These are phyloP conservation scores for Lacerta agilis DNA, from an alignment of 2,797 vertebrate species.

Conservation along the genomic window DNA sequence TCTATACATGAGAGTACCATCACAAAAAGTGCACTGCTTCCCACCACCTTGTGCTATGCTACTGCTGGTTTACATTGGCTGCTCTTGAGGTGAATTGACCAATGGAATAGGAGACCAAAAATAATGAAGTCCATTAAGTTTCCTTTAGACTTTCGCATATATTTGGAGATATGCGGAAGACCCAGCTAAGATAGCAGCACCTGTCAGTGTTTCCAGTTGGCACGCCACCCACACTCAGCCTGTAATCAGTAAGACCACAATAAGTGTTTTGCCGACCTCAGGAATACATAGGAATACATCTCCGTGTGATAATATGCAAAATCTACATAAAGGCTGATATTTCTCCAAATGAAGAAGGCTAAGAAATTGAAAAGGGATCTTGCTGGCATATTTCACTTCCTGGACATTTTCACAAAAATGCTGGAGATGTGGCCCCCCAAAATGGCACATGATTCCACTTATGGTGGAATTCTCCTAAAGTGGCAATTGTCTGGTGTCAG, in stretches of 20 bases:
- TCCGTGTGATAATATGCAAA: not conserved
- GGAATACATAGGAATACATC: not conserved
- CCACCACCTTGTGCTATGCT: not conserved
- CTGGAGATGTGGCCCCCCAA: too few species aligned
- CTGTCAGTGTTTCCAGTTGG: not conserved
- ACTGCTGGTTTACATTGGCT: not conserved
- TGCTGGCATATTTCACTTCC: too few species aligned
- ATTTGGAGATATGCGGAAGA: not conserved
- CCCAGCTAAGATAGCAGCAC: too few species aligned
- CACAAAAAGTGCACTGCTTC: too few species aligned
- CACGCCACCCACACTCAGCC: not conserved
- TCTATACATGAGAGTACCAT: too few species aligned
- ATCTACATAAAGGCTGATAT: not conserved
- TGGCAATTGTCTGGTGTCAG: too few species aligned
- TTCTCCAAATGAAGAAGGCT: constrained; percentile 13
- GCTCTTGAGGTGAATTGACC: not conserved
- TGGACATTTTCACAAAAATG: too few species aligned
- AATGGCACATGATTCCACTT: too few species aligned
- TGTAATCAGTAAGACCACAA: not conserved
- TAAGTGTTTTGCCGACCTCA: not conserved
- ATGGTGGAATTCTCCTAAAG: too few species aligned
- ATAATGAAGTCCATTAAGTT: not conserved
- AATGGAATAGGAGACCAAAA: not conserved
- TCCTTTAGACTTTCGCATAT: not conserved
- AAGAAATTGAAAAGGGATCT: constrained; percentile 29